Base-by-base conservation (phyloP, 2,113 vertebrate genomes). In the Pristiophorus japonicus region DNA sequence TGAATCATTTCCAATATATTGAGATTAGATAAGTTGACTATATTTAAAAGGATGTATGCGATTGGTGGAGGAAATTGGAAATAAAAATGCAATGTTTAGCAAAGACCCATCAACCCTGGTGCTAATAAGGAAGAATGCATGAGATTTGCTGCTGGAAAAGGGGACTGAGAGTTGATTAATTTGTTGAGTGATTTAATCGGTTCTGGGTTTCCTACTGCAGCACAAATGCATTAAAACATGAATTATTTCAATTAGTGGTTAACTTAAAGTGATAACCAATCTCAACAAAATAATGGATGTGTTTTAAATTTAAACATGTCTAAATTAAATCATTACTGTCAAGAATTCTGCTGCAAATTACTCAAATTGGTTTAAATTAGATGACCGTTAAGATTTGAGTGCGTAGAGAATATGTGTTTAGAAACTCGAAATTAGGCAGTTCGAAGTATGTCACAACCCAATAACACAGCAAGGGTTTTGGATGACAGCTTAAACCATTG, bases 201-300 rank as follows among this genome's bases (percentile, higher is more conserved):
- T 63, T 92, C 59, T 92, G 59, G 88, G 8, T 92, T 92, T 92
- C 88, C 14, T 92, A 92, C n/a, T 92, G 88, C 59, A 92, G 55
- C n/a, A 63, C n/a, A 65, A 92, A 92, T 65, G 59, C 88, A 92
- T 92, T 92, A 63, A 92, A 92, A 92, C n/a, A 63, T 92, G 63
- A 92, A 92, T 92, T 92, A 92, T 92, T 88, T 65, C 88, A 92
- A 92, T 92, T 92, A 92, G 88, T 62, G 42, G 88, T 63, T 92
- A 88, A 88, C 85, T 88, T 88, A 63, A 92, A 92, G 59, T 38
- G 59, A 92, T 92, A 92, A 63, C 14, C 59, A 91, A 63, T 91
- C 59, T 63, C n/a, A 91, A 63, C 59, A 91, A 62, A 91, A 63
- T 91, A 91, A 92, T 92, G 88, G 59, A 92, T 92, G 59, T 92